Base-by-base conservation (phyloP, 2,797 vertebrate species). In the Chelidonichthys spinosus region DNA sequence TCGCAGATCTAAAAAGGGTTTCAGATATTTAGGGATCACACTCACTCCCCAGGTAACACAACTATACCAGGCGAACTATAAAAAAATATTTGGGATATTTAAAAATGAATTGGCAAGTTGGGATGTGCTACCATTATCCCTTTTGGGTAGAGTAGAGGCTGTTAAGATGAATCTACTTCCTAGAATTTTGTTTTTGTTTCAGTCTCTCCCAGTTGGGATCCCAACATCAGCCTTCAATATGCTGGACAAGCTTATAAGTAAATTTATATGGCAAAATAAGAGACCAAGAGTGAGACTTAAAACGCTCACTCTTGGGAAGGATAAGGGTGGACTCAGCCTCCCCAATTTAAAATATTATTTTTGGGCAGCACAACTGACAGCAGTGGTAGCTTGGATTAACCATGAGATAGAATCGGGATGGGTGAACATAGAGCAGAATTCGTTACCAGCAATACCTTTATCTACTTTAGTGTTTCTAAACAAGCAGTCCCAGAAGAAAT, bases 1-100 rank as follows among this genome's bases (percentile, higher is more conserved):
- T 15, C 40, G 5, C 15, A 67, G 56, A 47, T 74, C 71, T 36
- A 52, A 59, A 52, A 61, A 58, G 44, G 61, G 62, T 18, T 73
- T 65, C 36, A 40, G 53, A 50, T 65, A 64, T 4, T 25, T 65
- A 42, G 53, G 70, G 15, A 58, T 44, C 15, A 50, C 3, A 17
- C 18, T 50, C 25, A 65, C 42, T 14, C 54, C 69, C 15, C 44
- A 65, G 1, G 18, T 59, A 59, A 36, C 54, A 42, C 62, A 65
- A 36, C 8, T 65, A 42, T 65, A 73, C 11, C n/a, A 49, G 11
- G 53, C 42, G 0, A 53, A 50, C 37, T 50, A 50, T 15, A 65
- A 53, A 65, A 65, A 65, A 35, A 50, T 50, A 53, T 53, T 53
- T 40, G 37, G 2, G 15, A 7, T 11, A 52, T 33, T 65, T 42